phyloP scores from a whole-genome alignment of 1,140 invertebrate species.

The Drosophila burlai region DNA sequence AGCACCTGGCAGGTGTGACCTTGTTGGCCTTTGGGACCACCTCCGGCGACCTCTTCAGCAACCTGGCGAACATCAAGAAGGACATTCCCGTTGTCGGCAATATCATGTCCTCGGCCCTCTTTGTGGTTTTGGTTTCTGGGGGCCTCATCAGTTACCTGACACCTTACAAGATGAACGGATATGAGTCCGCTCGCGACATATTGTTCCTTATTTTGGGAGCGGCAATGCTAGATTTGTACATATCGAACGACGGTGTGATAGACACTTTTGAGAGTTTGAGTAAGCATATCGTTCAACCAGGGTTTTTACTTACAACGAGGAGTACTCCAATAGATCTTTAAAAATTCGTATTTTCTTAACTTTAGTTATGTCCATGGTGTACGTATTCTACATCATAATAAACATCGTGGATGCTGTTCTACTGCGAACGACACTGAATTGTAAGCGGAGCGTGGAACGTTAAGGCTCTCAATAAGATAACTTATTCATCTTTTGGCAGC shows the following conservation, averaged over 20 bases:
- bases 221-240: not conserved
- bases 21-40: slow-evolving; percentile 93
- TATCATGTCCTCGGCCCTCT: slow-evolving; percentile 31
- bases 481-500: not conserved
- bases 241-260: not conserved
- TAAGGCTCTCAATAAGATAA: too few species aligned
- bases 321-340: too few species aligned
- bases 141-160: slow-evolving; percentile 38
- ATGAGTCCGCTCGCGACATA: slow-evolving; percentile 26
- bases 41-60: slow-evolving; percentile 91
- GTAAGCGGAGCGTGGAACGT: slow-evolving; percentile 9
- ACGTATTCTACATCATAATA: slow-evolving; percentile 26
- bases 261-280: not conserved
- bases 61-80: slow-evolving; percentile 1
- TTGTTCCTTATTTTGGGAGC: slow-evolving; percentile 40
- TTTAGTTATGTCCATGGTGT: slow-evolving; percentile 14
- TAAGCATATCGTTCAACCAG: not conserved
- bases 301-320: too few species aligned
- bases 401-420: slow-evolving; percentile 30
- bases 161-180: slow-evolving; percentile 35
- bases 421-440: slow-evolving; percentile 11
- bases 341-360: not conserved
- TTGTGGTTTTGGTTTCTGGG: slow-evolving; percentile 46
- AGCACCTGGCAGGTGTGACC: slow-evolving; percentile 92
- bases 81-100: slow-evolving; percentile 29